Evolutionary conservation across 2,888 invertebrate genomes (phyloP), one percentile per base, ranked within the genome.

Genomic region (Macaria liturata): DNA sequence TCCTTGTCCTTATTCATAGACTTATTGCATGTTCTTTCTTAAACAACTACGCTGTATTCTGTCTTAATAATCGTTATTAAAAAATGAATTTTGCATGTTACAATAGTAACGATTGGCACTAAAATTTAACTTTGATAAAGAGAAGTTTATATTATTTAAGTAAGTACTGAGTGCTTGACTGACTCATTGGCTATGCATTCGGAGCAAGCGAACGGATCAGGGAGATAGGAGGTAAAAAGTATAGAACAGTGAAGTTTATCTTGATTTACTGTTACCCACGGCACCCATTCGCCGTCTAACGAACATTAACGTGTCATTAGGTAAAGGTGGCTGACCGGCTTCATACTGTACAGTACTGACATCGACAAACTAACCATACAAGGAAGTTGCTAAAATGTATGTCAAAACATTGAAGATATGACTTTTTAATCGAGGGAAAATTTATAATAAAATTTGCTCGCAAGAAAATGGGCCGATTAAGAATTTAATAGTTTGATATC

Each of bases 111-210:
- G n/a, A 20, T 20, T 20, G 20, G 20, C 20, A 20, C 20, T 20
- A 20, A 20, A 20, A 20, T 20, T 20, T 1, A 20, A 20, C 20
- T 20, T 20, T 20, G 20, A 20, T 20, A 20, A 20, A 20, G 1
- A 20, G 20, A 20, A 20, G 20, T 20, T 20, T 20, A 20, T 20
- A 20, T 20, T 20, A 20, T 20, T 20, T 20, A 20, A 20, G 20
- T 20, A 20, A 20, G 20, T 20, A 20, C 2, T 69, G 67, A 64
- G 80, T 74, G 86, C 78, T 85, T 78, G 80, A 85, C 84, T 91
- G 91, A 91, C 82, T 91, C 91, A 91, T 91, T 85, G 86, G 73
- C 74, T 83, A 89, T 91, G 91, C 86, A 91, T 91, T 88, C 77
- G 67, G 88, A 87, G 76, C 84, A 71, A 78, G 77, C 83, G 79